Evolutionary conservation across 2,888 invertebrate genomes (phyloP), one percentile per base, ranked within the genome.

Genomic region (Hydrotaea cyrtoneurina): DNA sequence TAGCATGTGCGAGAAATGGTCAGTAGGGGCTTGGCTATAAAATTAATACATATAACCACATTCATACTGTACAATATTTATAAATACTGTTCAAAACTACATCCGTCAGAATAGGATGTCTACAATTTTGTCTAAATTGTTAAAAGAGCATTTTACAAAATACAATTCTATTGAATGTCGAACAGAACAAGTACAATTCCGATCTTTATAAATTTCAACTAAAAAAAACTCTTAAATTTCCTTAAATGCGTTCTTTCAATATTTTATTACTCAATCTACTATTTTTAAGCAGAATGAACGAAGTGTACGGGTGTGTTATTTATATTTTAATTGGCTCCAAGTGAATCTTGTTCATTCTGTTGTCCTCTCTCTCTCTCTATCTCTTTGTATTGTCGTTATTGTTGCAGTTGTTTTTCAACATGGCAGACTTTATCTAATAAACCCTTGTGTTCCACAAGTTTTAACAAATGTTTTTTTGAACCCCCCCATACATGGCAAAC

Each of bases 341-440:
- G 79, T 82, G 82, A 80, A 80, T 77, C 74, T 77, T 85, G 84
- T 79, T 80, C 69, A 62, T 78, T 57, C 15, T 21, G 72, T 39
- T 79, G 31, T 31, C 71, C 36, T n/a, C n/a, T n/a, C n/a, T n/a
- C n/a, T n/a, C n/a, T n/a, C n/a, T n/a, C n/a, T n/a, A n/a, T n/a
- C n/a, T n/a, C n/a, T n/a, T n/a, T n/a, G n/a, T 69, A 13, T 59
- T 76, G 75, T 72, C 55, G 36, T 26, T 71, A 36, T 31, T 43
- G 69, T 31, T 64, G 53, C 23, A 19, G 39, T 17, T 81, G 26
- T 75, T 80, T n/a, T 62, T 73, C 69, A 74, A 77, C 79, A 82
- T 85, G 82, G 53, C 85, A 85, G 85, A 85, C 82, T 77, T 79
- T 77, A 59, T 85, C 85, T 85, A 85, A 85, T 85, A 85, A 85